Base-by-base conservation (phyloP, 2,797 vertebrate species). In the Anguilla marmorata region DNA sequence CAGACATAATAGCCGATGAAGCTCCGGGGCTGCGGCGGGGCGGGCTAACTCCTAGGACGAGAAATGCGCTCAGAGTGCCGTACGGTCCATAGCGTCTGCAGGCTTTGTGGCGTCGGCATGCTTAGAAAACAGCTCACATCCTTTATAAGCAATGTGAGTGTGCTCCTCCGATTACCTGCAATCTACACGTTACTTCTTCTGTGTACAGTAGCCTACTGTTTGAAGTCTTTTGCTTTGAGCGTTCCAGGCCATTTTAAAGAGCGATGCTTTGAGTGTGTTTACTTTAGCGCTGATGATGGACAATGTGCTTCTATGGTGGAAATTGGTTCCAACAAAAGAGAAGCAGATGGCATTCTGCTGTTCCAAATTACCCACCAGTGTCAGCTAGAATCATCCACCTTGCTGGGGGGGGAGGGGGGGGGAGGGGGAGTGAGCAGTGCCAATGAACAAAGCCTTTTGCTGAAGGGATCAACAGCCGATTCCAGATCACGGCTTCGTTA, bases 291-390 rank as follows among this genome's bases (percentile, higher is more conserved):
- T 72, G 87, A 45, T 58, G 72, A 58, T 86, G 72, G 76, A 69
- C 63, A 12, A 11, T 45, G 84, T 54, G 37, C 41, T 66, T 87
- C 86, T 80, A 85, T 54, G 80, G 60, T 85, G 86, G 74, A 87
- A 88, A 74, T 87, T 88, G 76, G 86, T 88, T 85, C 60, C 69
- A 45, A 89, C 72, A 86, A 74, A 88, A 87, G 12, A 86, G 88
- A 85, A 92, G 84, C 91, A 91, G 91, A 92, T 92, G 91, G 91
- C 84, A 37, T 8, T 16, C 84, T 27, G 2, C 80, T 85, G 88
- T 90, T 91, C 90, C 91, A 91, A 87, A 89, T 88, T 48, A 88
- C 85, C 60, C 90, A 89, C 87, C 66, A 85, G 90, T 88, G 84
- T 90, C 88, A 86, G 86, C 86, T 89, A 84, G 90, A 88, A 89